Evolutionary conservation across 2,113 vertebrate species (phyloP).

Genomic region (Chitala chitala): DNA sequence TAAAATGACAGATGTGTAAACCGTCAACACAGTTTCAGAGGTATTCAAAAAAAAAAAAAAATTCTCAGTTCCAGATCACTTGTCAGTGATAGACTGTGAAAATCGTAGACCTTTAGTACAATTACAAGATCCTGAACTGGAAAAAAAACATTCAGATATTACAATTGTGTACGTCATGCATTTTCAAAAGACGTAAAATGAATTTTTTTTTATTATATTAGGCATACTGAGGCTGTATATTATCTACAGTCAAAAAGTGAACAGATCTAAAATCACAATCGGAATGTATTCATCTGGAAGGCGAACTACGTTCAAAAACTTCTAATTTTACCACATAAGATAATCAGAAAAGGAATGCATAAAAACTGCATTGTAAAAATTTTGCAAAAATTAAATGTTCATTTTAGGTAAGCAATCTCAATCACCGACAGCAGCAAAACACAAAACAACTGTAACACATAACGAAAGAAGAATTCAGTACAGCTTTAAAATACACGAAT

Average conservation of each 20-base stretch:
- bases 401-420: conserved; percentile 26
- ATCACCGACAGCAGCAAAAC: conserved; percentile 38
- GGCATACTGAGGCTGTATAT: no score
- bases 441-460: neutral
- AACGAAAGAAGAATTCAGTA: neutral
- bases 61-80: neutral
- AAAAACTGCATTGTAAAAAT: conserved; percentile 2
- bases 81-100: neutral
- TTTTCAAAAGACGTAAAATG: no score
- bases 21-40: neutral
- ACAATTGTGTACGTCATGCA: no score
- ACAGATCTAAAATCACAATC: no score
- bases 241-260: no score
- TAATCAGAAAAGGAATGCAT: no score
- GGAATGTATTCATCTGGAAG: no score
- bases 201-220: conserved; percentile 26
- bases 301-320: no score
- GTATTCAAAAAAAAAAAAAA: neutral
- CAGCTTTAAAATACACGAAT: no score
- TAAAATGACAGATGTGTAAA: neutral
- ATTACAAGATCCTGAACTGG: neutral
- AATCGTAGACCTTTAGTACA: conserved; percentile 1
- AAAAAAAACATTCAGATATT: neutral
- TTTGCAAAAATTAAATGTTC: conserved; percentile 27
- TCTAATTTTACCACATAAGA: no score